Base-by-base conservation (phyloP, 2,113 vertebrate species). In the Chloroceryle aenea region DNA sequence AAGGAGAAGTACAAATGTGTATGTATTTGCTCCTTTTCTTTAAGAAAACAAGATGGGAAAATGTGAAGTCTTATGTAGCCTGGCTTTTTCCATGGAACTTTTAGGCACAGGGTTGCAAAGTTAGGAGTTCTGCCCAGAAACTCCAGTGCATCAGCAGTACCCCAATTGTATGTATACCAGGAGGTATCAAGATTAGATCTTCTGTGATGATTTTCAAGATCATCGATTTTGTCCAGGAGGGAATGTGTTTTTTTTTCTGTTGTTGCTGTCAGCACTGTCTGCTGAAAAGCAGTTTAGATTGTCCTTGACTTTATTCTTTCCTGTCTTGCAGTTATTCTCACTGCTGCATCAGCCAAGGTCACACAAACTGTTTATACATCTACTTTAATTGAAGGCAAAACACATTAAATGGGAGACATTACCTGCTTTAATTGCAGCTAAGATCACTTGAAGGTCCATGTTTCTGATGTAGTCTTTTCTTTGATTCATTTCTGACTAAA, bases 301-400 rank as follows among this genome's bases (percentile, higher is more conserved):
- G 81, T 87, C 95, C 87, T 97, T 96, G 89, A 85, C 52, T 94
- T 86, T 91, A 84, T 92, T 96, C 75, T 85, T 95, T 93, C 66
- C 55, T 92, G 20, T 83, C 75, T 58, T 53, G 14, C 36, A 55
- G 63, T 55, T 88, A 48, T 50, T 88, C 80, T 84, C 64, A 27
- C 34, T 7, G 6, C 61, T 73, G 0, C 71, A 87, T 58, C 73
- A 94, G 52, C 38, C 79, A 97, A 96, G 95, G 76, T 96, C 89
- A 87, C 3, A 5, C 32, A 52, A 68, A 55, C 42, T 83, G n/a
- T 92, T 96, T 89, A 66, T 30, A 55, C 4, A 14, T 12, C 34
- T 78, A 18, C 62, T 94, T 91, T 97, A 95, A 93, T 10, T 93
- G 93, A 90, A 93, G 22, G 11, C 59, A 86, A 18, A 71, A 55